Evolutionary conservation across 2,797 vertebrate genomes (phyloP).

Genomic region (Tokudaia tokunoshimensis): DNA sequence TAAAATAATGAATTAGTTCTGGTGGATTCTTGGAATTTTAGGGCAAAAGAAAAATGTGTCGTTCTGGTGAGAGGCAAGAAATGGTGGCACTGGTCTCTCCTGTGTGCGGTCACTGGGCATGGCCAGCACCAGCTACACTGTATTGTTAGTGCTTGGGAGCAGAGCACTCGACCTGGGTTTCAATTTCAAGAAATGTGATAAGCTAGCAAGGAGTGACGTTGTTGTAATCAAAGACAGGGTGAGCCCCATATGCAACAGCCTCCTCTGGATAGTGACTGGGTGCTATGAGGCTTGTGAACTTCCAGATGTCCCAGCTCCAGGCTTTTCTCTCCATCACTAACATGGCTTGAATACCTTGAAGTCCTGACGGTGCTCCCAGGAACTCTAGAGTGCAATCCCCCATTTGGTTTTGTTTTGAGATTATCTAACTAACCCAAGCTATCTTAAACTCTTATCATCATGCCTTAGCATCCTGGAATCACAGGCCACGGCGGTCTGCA

Average conservation of each 20-base stretch:
- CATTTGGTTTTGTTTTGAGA: not conserved
- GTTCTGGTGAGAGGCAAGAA: fast-evolving
- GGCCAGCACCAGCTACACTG: not conserved
- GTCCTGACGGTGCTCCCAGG: not conserved
- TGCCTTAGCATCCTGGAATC: too few species aligned
- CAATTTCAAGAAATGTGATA: not conserved
- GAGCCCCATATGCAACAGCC: too few species aligned
- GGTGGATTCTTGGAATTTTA: conserved; percentile 20
- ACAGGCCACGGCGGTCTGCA: too few species aligned
- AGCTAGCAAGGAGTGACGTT: fast-evolving
- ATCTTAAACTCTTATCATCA: not conserved
- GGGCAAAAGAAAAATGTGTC: not conserved
- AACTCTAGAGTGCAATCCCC: not conserved
- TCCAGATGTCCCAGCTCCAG: not conserved
- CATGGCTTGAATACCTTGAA: not conserved
- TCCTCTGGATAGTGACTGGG: not conserved
- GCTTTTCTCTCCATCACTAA: not conserved
- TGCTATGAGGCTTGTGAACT: not conserved
- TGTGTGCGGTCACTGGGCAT: not conserved
- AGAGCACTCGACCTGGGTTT: not conserved
- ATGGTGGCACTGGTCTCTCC: not conserved
- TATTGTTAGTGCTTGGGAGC: not conserved
- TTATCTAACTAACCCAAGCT: not conserved
- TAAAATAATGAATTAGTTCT: not conserved
- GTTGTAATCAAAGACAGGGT: not conserved